These are phyloP conservation scores for Pollenia angustigena DNA, from an alignment of 2,888 invertebrate species.

Conservation along the genomic window DNA sequence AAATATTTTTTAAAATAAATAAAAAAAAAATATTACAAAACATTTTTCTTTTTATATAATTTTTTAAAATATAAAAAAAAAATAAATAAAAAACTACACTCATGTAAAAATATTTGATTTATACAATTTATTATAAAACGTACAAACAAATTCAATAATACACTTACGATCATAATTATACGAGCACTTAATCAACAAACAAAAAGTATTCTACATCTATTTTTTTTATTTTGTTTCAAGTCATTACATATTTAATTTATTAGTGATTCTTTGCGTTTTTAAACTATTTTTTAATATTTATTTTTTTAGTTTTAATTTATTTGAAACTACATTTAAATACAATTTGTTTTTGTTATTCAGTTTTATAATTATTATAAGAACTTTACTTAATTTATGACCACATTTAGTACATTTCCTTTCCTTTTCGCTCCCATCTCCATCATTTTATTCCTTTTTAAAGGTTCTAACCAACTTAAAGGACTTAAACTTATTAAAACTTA, in stretches of 20 bases:
- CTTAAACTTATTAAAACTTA: conserved; percentile 50
- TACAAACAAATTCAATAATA: neutral
- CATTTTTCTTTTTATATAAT: neutral
- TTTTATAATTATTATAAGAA: conserved; percentile 28
- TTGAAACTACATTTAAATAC: conserved; percentile 51
- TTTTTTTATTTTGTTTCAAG: neutral
- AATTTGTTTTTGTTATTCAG: conserved; percentile 25
- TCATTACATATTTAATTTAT: neutral
- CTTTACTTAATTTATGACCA: conserved; percentile 38
- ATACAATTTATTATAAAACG: conserved; percentile 55
- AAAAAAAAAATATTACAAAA: neutral
- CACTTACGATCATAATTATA: conserved; percentile 7
- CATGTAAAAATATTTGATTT: conserved; percentile 68
- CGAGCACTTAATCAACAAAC: conserved; percentile 36
- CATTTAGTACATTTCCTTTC: conserved; percentile 36
- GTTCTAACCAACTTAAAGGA: conserved; percentile 1
- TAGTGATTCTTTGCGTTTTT: conserved; percentile 5
- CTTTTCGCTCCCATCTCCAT: neutral
- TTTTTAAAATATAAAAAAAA: neutral
- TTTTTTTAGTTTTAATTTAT: neutral
- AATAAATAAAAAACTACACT: conserved; percentile 56
- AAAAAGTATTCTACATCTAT: conserved; percentile 44
- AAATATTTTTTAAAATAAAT: conserved; percentile 38
- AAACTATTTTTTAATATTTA: conserved; percentile 7
- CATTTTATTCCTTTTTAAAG: neutral